These are phyloP conservation scores for Tipula helvola DNA, from an alignment of 2,888 invertebrate genomes.

Conservation along the genomic window DNA sequence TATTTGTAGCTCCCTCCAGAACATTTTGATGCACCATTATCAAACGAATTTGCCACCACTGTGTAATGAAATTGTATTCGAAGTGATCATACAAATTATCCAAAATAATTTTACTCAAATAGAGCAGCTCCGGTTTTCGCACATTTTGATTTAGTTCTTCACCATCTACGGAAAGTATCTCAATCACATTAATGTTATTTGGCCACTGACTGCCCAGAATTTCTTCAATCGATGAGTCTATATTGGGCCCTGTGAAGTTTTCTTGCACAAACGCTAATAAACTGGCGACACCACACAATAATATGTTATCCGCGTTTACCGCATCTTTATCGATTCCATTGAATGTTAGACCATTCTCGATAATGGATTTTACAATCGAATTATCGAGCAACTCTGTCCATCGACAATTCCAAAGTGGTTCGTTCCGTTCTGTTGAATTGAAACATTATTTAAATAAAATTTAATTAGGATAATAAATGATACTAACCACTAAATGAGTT, in stretches of 20 bases:
- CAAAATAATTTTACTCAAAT: conserved; percentile 35
- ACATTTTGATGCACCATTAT: conserved; percentile 61
- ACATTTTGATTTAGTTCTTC: conserved; percentile 57
- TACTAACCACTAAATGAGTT: conserved; percentile 13
- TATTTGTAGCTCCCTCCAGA: conserved; percentile 60
- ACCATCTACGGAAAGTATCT: conserved; percentile 42
- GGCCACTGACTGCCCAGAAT: conserved; percentile 38
- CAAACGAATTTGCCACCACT: conserved; percentile 60
- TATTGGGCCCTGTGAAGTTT: conserved; percentile 69
- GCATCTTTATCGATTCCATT: background rate
- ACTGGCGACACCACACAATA: conserved; percentile 48
- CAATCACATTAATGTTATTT: conserved; percentile 30
- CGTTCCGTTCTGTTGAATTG: background rate
- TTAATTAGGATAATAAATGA: background rate
- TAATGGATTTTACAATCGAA: background rate
- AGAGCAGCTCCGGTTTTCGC: conserved; percentile 38
- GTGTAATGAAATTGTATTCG: conserved; percentile 24
- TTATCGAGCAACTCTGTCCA: background rate
- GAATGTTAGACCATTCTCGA: background rate
- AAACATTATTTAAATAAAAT: background rate
- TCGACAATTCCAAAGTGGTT: background rate
- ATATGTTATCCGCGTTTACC: conserved; percentile 22
- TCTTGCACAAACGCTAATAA: conserved; percentile 61
- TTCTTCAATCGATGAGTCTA: conserved; percentile 33
- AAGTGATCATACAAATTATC: conserved; percentile 25